phyloP scores from a whole-genome alignment of 1,140 invertebrate species.

The Trichogramma pretiosum region DNA sequence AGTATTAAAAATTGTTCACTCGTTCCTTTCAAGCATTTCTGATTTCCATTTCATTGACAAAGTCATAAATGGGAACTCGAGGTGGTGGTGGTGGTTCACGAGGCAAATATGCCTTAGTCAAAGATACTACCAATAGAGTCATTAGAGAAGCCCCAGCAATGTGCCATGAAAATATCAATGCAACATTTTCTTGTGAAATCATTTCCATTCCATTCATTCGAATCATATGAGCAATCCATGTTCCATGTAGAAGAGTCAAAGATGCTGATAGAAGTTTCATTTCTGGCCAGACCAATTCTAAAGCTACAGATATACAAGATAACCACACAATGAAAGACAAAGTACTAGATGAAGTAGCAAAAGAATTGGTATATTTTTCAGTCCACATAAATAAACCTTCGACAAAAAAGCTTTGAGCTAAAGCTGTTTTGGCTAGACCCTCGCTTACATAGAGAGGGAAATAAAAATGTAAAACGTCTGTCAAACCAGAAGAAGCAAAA shows the following conservation, averaged over 20 bases:
- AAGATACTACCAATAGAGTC: constrained; percentile 30
- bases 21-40: constrained; percentile 8
- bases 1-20: not conserved
- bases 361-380: constrained; percentile 20
- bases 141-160: constrained; percentile 33
- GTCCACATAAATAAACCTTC: constrained; percentile 39
- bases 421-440: constrained; percentile 33
- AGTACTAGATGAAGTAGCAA: constrained; percentile 27
- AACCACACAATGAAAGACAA: constrained; percentile 33
- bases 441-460: constrained; percentile 33
- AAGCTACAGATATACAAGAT: constrained; percentile 27
- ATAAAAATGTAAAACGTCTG: constrained; percentile 40
- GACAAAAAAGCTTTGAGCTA: constrained; percentile 38
- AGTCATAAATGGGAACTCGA: constrained; percentile 35
- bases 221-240: constrained; percentile 40
- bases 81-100: constrained; percentile 25
- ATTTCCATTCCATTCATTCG: constrained; percentile 22
- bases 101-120: constrained; percentile 28
- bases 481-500: constrained; percentile 41
- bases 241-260: constrained; percentile 36
- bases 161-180: constrained; percentile 39
- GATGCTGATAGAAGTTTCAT: constrained; percentile 32
- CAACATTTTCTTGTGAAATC: constrained; percentile 26
- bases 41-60: constrained; percentile 27
- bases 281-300: constrained; percentile 38